Percentiles rank a stretch among this genome's conserved stretches.
These are phyloP conservation scores for Acanthosepion lycidas DNA, from an alignment of 2,888 invertebrate genomes.

Conservation along the genomic window DNA sequence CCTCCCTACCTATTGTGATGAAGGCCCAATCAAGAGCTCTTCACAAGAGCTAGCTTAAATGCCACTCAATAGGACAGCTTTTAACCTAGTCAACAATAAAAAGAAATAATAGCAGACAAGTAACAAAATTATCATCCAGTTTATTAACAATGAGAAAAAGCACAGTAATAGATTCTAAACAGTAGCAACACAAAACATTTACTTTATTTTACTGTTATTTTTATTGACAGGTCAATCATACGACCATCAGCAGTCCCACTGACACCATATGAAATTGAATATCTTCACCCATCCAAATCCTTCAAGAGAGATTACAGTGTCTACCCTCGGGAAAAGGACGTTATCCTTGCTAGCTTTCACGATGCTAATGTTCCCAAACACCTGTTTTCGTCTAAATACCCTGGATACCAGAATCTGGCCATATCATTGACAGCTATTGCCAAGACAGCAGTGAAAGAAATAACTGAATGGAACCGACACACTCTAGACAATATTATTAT, in stretches of 20 bases:
- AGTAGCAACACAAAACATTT: too few relatives aligned
- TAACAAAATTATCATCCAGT: too few relatives aligned
- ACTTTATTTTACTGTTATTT: neutral
- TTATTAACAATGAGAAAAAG: too few relatives aligned
- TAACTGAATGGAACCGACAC: neutral
- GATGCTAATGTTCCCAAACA: constrained; percentile 20
- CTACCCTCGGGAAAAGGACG: neutral
- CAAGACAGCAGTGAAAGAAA: neutral
- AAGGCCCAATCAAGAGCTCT: too few relatives aligned
- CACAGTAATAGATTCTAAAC: too few relatives aligned
- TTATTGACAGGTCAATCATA: constrained; percentile 25
- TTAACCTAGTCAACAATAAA: too few relatives aligned
- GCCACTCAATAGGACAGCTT: too few relatives aligned
- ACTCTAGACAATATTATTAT: neutral
- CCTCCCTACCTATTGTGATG: too few relatives aligned
- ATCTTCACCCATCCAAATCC: neutral
- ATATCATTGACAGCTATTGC: neutral
- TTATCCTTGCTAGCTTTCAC: constrained; percentile 15
- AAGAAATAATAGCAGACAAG: too few relatives aligned
- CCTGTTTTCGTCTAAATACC: neutral
- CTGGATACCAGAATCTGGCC: neutral
- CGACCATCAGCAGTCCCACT: neutral
- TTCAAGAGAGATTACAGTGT: neutral
- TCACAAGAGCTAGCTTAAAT: too few relatives aligned
- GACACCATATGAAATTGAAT: constrained; percentile 40